These are phyloP conservation scores for Drosophila tsacasi DNA, from an alignment of 1,140 invertebrate species.

Conservation along the genomic window DNA sequence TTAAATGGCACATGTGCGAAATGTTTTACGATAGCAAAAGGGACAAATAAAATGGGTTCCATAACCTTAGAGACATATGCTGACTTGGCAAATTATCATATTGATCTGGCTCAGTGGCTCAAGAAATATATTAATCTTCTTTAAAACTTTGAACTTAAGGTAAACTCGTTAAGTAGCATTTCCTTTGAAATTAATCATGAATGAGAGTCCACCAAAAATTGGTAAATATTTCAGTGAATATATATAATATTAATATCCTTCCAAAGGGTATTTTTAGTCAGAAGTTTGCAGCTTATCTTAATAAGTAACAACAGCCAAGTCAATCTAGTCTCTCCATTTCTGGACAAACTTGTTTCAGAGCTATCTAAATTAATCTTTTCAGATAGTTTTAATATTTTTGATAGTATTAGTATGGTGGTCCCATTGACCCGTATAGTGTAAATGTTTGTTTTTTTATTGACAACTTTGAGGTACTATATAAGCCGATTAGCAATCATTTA, in stretches of 20 bases:
- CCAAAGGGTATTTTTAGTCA: neutral
- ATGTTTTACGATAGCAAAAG: slow-evolving; percentile 12
- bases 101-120: neutral
- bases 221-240: neutral
- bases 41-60: slow-evolving; percentile 1
- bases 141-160: neutral
- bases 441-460: neutral
- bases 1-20: slow-evolving; percentile 44
- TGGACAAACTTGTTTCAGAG: too few species aligned
- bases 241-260: neutral
- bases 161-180: too few species aligned
- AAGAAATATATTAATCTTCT: slow-evolving; percentile 2
- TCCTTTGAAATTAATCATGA: neutral
- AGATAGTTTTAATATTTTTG: neutral
- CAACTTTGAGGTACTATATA: neutral
- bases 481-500: slow-evolving; percentile 12
- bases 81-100: slow-evolving; percentile 14
- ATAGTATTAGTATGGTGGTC: neutral
- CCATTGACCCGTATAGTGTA: neutral
- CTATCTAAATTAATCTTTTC: neutral
- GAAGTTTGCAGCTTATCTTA: neutral
- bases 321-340: too few species aligned
- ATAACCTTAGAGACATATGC: slow-evolving; percentile 14
- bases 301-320: neutral
- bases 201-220: neutral